Base-by-base conservation (phyloP, 1,140 invertebrate genomes). In the Vollenhovia emeryi region DNA sequence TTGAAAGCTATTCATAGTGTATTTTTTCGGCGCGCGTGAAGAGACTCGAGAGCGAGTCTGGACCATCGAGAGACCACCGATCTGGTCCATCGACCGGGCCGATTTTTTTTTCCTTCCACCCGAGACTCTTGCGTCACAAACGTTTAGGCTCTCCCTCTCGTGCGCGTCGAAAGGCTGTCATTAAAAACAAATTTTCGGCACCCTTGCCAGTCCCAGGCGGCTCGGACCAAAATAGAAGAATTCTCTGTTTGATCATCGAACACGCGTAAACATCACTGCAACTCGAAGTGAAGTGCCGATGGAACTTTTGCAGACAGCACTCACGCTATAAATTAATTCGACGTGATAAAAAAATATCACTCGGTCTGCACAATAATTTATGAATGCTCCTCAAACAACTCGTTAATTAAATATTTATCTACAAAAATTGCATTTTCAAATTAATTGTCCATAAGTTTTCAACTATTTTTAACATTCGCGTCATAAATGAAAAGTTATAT, bases 161-260 rank as follows among this genome's bases (percentile, higher is more conserved):
- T 48, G 13, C 71, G 15, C 18, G 18, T 55, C 48, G 13, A 50
- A 68, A 36, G 66, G 5, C 27, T 18, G 55, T 30, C 21, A 68
- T 69, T 79, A 79, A 83, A 89, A 88, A 83, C 76, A 89, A 83
- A 86, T 88, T 86, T 86, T 86, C 75, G 18, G 30, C 57, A 60
- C 64, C 48, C 69, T 86, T 68, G 83, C 57, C 62, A 24, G n/a
- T 27, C 30, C 69, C 40, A 24, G 66, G 8, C 57, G 27, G 30
- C 59, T 30, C 33, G 13, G 45, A 78, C 66, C 43, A 50, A 89
- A 89, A 89, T 83, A 89, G 73, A 88, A 55, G 59, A 64, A 83
- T 84, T 68, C 74, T 86, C 76, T 71, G 84, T 87, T 66, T 52
- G 69, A 80, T 73, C 45, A 45, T 55, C 13, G 66, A 71, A 52